These are phyloP conservation scores for Calyptomena viridis DNA, from an alignment of 2,113 vertebrate species.

Conservation along the genomic window DNA sequence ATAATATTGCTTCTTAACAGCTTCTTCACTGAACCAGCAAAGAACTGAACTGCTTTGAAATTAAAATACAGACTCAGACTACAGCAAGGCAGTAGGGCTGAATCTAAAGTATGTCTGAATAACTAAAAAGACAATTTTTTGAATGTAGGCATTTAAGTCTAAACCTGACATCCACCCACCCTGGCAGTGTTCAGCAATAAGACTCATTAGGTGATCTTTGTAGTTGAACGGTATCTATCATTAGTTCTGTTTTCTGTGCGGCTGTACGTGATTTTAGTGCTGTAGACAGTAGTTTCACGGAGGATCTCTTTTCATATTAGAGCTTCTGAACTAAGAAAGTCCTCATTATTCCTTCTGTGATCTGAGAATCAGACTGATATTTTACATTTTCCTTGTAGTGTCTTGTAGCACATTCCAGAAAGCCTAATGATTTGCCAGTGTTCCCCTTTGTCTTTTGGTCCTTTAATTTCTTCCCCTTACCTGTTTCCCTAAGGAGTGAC, in stretches of 20 bases:
- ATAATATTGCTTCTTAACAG: neutral
- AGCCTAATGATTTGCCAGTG: neutral
- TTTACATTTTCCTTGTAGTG: neutral
- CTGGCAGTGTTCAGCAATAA: neutral
- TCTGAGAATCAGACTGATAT: neutral
- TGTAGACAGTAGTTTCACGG: neutral
- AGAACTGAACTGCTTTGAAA: neutral
- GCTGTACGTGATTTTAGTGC: neutral
- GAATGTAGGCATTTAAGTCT: neutral
- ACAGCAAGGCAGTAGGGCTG: neutral
- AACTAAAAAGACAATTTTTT: neutral
- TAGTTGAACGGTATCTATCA: neutral
- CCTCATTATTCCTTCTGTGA: neutral
- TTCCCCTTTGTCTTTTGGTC: neutral
- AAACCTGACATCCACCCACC: neutral
- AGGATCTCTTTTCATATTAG: neutral
- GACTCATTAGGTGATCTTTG: neutral
- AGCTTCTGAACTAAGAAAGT: neutral
- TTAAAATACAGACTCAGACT: neutral
- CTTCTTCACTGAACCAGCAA: neutral
- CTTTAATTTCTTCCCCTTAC: neutral
- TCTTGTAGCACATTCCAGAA: neutral
- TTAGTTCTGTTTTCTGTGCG: neutral
- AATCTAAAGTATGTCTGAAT: neutral
- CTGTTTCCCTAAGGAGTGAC: neutral